Conservation (phyloP, 2,888 invertebrate genomes). For the Nomada ruficornis region DNA sequence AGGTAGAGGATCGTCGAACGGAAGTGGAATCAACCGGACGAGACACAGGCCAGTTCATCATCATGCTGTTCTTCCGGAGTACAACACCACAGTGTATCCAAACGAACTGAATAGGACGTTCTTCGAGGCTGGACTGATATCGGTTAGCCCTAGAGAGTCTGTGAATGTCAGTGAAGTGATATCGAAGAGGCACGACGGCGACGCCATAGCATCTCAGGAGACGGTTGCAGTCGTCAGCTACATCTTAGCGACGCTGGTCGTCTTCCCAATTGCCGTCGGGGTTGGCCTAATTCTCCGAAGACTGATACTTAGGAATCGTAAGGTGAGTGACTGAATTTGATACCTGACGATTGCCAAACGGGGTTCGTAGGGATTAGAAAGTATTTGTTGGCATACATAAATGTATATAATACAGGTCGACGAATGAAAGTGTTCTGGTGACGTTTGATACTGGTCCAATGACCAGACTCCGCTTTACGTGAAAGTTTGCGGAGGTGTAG, state of each 20-base stretch:
- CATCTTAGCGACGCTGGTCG: conserved; percentile 83
- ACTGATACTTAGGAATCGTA: conserved; percentile 84
- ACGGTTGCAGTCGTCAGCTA: conserved; percentile 83
- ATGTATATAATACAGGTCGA: conserved; percentile 42
- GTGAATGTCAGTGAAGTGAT: conserved; percentile 82
- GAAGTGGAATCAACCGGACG: conserved; percentile 65
- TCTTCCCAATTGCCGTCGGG: conserved; percentile 84
- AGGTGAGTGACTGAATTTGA: conserved; percentile 74
- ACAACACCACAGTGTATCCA: conserved; percentile 72
- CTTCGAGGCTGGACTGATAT: conserved; percentile 75
- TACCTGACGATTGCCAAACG: not conserved
- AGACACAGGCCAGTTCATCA: conserved; percentile 74
- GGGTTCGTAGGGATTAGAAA: conserved; percentile 52
- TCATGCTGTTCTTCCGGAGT: conserved; percentile 74
- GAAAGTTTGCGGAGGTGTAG: conserved; percentile 55
- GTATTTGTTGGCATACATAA: conserved; percentile 18
- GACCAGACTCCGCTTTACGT: conserved; percentile 38
- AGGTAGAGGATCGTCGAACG: conserved; percentile 49
- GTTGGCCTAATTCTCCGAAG: conserved; percentile 83
- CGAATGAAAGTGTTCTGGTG: conserved; percentile 53
- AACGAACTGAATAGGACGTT: conserved; percentile 74
- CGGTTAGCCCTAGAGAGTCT: conserved; percentile 75
- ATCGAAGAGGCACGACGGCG: conserved; percentile 81
- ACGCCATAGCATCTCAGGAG: conserved; percentile 81
- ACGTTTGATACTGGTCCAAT: conserved; percentile 33